Percentiles rank a stretch among this genome's conserved stretches.
Evolutionary conservation across 1,140 invertebrate genomes (phyloP).

Genomic region (Cecropterus lyciades): DNA sequence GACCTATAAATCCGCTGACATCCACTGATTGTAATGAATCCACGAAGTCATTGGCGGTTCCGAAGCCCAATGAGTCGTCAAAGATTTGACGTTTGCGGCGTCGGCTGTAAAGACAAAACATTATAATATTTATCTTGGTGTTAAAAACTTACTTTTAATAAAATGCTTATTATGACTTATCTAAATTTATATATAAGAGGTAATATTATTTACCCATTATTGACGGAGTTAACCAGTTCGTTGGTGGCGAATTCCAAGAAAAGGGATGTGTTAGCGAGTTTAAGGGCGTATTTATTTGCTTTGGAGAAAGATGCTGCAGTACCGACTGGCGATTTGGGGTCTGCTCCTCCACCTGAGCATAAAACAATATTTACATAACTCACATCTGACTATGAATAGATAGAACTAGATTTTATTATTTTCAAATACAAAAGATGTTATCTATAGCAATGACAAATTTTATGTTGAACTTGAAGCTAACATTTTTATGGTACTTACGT

Average conservation of each 20-base stretch:
- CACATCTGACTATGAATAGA: no score
- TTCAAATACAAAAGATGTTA: no score
- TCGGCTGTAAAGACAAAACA: conserved; percentile 51
- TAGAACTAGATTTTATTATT: no score
- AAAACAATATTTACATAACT: no score
- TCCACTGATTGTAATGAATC: conserved; percentile 91
- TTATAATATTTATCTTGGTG: not conserved
- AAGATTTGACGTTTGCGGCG: conserved; percentile 90
- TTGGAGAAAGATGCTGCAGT: conserved; percentile 95
- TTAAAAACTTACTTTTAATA: no score
- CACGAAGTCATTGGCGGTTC: conserved; percentile 88
- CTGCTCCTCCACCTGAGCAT: conserved; percentile 88
- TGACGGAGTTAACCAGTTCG: conserved; percentile 90
- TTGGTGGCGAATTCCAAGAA: conserved; percentile 94
- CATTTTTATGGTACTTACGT: conserved; percentile 74
- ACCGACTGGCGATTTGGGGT: conserved; percentile 93
- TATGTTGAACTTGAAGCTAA: no score
- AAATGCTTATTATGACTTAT: no score
- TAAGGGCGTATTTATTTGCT: conserved; percentile 92
- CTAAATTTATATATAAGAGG: no score
- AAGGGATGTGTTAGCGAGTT: conserved; percentile 94
- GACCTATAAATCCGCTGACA: conserved; percentile 85
- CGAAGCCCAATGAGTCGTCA: conserved; percentile 88
- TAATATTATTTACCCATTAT: conserved; percentile 86
- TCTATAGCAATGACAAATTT: no score